Conservation (phyloP, 2,797 vertebrate genomes). For the Amblyopsis hoosieri region DNA sequence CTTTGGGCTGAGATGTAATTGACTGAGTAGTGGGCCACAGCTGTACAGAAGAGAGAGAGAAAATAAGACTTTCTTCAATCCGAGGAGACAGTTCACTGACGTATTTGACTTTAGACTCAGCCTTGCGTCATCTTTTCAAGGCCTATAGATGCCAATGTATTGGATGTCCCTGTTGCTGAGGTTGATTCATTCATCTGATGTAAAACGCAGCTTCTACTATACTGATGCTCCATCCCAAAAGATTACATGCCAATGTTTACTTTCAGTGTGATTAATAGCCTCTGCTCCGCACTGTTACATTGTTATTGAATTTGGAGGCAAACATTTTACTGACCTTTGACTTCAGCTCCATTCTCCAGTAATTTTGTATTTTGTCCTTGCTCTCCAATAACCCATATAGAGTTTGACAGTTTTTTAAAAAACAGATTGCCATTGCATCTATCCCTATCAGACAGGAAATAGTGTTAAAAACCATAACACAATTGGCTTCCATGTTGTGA, state of each 20-base stretch:
- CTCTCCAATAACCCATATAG: not conserved
- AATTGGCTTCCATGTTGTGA: too few relatives aligned
- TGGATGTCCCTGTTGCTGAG: constrained; percentile 15
- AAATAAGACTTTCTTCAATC: too few relatives aligned
- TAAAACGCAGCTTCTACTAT: constrained; percentile 2
- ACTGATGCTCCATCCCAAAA: constrained; percentile 1
- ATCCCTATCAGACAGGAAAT: not conserved
- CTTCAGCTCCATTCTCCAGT: not conserved
- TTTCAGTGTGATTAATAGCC: constrained; percentile 5
- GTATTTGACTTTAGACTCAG: too few relatives aligned
- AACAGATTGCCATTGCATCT: not conserved
- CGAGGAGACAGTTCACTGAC: too few relatives aligned
- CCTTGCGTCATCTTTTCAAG: too few relatives aligned
- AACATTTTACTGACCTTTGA: not conserved
- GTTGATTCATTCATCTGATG: constrained; percentile 11
- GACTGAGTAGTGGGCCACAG: too few relatives aligned
- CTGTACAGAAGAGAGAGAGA: too few relatives aligned
- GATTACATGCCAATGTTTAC: not conserved
- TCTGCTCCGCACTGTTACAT: not conserved
- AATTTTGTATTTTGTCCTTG: not conserved
- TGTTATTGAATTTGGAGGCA: not conserved
- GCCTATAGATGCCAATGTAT: constrained; percentile 26
- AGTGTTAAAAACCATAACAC: not conserved
- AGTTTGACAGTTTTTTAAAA: not conserved
- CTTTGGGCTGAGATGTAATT: too few relatives aligned